Evolutionary conservation across 2,888 invertebrate genomes (phyloP), one percentile per base, ranked within the genome.

Genomic region (Pilophorus perplexus): DNA sequence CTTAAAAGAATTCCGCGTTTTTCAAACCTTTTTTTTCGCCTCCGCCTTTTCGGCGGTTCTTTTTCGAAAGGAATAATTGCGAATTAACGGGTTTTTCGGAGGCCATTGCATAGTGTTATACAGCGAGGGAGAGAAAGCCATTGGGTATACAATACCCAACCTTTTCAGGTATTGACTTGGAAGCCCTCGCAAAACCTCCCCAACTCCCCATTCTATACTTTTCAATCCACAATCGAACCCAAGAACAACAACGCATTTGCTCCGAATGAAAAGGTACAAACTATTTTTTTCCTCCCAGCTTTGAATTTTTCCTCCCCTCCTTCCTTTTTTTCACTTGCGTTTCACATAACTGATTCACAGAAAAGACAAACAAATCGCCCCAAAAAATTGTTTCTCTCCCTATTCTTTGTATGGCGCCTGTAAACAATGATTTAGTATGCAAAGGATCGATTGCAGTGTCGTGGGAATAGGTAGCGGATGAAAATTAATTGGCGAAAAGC

Each of bases 341-440:
- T 8, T 20, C 55, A 22, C 28, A 37, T 55, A 55, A 37, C 55
- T 38, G 22, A 55, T 38, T 38, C 55, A 22, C 14, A 38, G 64
- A 67, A 70, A 70, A 68, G 70, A 70, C 68, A 70, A 70, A 70
- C 71, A 70, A 70, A 71, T 71, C 67, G 70, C 62, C 69, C 69
- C 69, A 69, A 67, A 69, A 68, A 67, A 67, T 66, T 55, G 54
- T 62, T 22, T 38, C 22, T 20, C 18, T 27, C 10, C 20, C n/a
- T 4, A n/a, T 52, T 52, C 52, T 20, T 10, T 6, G 25, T 23
- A 25, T 22, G 46, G 27, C 67, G 52, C 18, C 42, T 50, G 70
- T 69, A 70, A 68, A 71, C 71, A 71, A 70, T 70, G 69, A 71
- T 71, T 70, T 70, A 66, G 69, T 66, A 71, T 68, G 69, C 71